A percentile compares a stretch with the other conserved stretches of the same genome.
Evolutionary conservation across 2,797 vertebrate genomes (phyloP).

Genomic region (Ciconia nigra): DNA sequence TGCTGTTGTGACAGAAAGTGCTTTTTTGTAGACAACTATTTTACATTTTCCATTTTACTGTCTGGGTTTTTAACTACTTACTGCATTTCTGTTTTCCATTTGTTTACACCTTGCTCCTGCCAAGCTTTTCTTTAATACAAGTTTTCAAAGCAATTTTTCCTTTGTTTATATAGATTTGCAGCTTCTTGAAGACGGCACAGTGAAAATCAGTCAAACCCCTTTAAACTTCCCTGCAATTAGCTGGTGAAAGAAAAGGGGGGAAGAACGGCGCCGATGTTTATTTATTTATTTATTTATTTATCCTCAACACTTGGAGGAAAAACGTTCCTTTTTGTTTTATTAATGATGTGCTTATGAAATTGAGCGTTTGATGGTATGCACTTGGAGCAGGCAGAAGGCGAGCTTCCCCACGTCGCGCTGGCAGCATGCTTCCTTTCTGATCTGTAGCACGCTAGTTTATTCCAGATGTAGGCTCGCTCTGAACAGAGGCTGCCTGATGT

Average conservation of each 20-base stretch:
- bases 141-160: slow-evolving; percentile 46
- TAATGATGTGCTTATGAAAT: slow-evolving; percentile 57
- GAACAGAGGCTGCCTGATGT: background rate
- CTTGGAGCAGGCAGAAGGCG: background rate
- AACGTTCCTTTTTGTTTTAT: slow-evolving; percentile 48
- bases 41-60: slow-evolving; percentile 52
- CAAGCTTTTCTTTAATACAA: slow-evolving; percentile 35
- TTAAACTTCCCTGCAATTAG: slow-evolving; percentile 48
- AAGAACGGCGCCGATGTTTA: background rate
- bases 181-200: background rate
- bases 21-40: slow-evolving; percentile 2
- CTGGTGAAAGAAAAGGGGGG: background rate
- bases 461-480: slow-evolving; percentile 23
- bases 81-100: slow-evolving; percentile 55
- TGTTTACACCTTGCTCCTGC: slow-evolving; percentile 63
- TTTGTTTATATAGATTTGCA: slow-evolving; percentile 14
- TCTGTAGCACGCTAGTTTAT: background rate
- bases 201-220: slow-evolving; percentile 29
- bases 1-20: slow-evolving; percentile 36
- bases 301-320: background rate
- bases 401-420: background rate
- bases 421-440: background rate
- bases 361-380: slow-evolving; percentile 17
- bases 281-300: background rate
- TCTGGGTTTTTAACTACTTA: slow-evolving; percentile 36